Evolutionary conservation across 2,888 invertebrate species (phyloP).

Genomic region (Brachyptera putata): DNA sequence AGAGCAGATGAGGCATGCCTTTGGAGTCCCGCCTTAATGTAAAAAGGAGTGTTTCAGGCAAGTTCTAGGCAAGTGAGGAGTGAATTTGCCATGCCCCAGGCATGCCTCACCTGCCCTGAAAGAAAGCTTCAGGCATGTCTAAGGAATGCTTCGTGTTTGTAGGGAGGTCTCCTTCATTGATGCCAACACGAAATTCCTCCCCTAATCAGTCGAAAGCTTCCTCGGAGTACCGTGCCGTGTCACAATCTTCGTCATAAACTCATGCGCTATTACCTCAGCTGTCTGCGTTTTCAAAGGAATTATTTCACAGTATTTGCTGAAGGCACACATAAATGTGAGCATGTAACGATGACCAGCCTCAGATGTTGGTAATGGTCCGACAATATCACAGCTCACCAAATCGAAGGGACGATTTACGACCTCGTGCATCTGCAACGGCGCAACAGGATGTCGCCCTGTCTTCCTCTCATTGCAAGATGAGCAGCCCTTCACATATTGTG

Average conservation of each 20-base stretch:
- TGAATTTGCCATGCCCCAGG: no score
- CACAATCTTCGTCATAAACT: neutral
- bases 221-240: neutral
- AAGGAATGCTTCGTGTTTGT: no score
- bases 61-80: no score
- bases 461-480: conserved; percentile 22
- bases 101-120: no score
- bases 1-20: no score
- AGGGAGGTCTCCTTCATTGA: conserved; percentile 10
- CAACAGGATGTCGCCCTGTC: conserved; percentile 19
- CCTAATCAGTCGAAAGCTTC: conserved; percentile 9
- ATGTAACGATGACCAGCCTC: neutral
- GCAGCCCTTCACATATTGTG: conserved; percentile 16
- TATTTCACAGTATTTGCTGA: neutral
- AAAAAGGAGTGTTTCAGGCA: no score
- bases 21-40: no score
- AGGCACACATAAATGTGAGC: neutral
- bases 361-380: conserved; percentile 2
- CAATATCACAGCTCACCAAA: neutral
- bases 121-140: no score
- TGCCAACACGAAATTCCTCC: neutral
- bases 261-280: neutral
- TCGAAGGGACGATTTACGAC: conserved; percentile 9
- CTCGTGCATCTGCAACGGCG: conserved; percentile 22
- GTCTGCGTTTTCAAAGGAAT: neutral